Base-by-base conservation (phyloP, 2,113 vertebrate genomes). In the Cairina moschata region DNA sequence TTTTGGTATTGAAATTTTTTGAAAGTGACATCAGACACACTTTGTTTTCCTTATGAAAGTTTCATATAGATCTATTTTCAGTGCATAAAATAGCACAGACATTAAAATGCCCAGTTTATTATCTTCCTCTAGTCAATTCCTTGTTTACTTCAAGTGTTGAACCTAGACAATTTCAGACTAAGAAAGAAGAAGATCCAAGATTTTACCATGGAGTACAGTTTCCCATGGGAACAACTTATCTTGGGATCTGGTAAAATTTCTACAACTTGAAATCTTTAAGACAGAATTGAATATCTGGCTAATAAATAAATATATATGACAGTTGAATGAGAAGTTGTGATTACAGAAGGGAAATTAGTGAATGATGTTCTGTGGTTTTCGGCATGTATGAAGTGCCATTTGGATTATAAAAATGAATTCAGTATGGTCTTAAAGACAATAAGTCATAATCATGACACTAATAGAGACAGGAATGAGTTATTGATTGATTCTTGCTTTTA, bases 231-330 rank as follows among this genome's bases (percentile, higher is more conserved):
- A 68, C 16, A 59, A 2, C 20, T 48, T 69, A 13, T 32, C 7
- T 28, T 58, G 11, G 36, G 31, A n/a, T 58, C 23, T n/a, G 36
- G 6, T 82, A n/a, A 38, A 77, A n/a, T 13, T 84, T 65, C 22
- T 77, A 25, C 48, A 29, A 3, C 22, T 42, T 69, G 50, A 62
- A 55, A 17, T 50, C 34, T 44, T 85, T 48, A 18, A 11, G 28
- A 38, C 32, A 80, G 44, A 48, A n/a, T 13, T 38, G 20, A 62
- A 31, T 28, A 21, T 46, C 13, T 32, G 50, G 22, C 38, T 60
- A 4, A 59, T 17, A 17, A 16, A 14, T 16, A 40, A 50, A 54
- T 17, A 23, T 2, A 18, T 38, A 5, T 8, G 7, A 0, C 3
- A n/a, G 46, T 21, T 58, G 10, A 40, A 76, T 3, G 1, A 81